Evolutionary conservation across 2,888 invertebrate genomes (phyloP).

Genomic region (Cryptus armator): DNA sequence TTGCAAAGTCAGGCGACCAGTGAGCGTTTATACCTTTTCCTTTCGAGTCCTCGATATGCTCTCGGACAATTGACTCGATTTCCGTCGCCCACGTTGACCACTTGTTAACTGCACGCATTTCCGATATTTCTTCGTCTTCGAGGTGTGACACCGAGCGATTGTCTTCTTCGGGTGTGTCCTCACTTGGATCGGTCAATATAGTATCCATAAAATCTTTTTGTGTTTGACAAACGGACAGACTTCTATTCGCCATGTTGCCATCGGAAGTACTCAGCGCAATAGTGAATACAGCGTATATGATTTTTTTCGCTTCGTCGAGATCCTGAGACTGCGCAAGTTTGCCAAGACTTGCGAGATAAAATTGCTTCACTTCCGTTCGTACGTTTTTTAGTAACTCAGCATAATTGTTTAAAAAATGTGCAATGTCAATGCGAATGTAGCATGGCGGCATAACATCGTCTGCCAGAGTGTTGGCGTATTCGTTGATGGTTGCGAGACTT

Average conservation of each 20-base stretch:
- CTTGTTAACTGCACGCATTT: no score
- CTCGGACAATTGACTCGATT: no score
- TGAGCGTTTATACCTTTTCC: no score
- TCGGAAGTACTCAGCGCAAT: slow-evolving; percentile 38
- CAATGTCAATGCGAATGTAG: slow-evolving; percentile 59
- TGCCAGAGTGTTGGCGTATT: slow-evolving; percentile 47
- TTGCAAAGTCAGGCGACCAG: no score
- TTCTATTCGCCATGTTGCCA: slow-evolving; percentile 26
- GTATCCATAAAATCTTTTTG: slow-evolving; percentile 13
- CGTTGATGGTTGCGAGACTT: slow-evolving; percentile 38
- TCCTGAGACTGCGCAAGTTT: slow-evolving; percentile 49
- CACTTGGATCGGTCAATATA: not conserved
- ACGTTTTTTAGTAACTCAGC: slow-evolving; percentile 43
- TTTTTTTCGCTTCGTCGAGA: slow-evolving; percentile 40
- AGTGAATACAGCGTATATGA: slow-evolving; percentile 50
- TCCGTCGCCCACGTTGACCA: no score
- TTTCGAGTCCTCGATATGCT: no score
- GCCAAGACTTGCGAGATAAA: slow-evolving; percentile 57
- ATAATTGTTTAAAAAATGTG: slow-evolving; percentile 64
- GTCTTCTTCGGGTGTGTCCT: slow-evolving; percentile 21
- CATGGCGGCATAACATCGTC: slow-evolving; percentile 39
- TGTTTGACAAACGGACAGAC: no score
- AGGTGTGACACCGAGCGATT: not conserved
- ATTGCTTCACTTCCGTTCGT: slow-evolving; percentile 21
- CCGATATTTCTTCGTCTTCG: slow-evolving; percentile 4